These are phyloP conservation scores for Uloborus plumipes DNA, from an alignment of 2,888 invertebrate species.

Conservation along the genomic window DNA sequence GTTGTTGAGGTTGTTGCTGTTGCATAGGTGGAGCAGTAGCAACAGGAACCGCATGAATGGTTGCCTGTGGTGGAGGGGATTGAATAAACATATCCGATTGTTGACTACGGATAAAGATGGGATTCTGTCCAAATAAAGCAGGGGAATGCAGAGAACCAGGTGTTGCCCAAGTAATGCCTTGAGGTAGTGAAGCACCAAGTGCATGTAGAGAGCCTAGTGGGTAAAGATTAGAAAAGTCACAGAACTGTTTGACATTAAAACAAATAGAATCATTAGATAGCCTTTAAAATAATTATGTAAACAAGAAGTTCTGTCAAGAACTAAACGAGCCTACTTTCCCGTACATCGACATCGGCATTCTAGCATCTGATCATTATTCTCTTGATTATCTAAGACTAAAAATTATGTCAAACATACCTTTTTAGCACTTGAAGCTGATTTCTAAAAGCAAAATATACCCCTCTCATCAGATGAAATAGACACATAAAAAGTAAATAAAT, in stretches of 20 bases:
- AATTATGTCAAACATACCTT: too few relatives aligned
- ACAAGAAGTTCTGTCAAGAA: too few relatives aligned
- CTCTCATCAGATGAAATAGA: too few relatives aligned
- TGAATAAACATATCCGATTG: constrained; percentile 89
- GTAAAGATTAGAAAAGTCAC: background rate
- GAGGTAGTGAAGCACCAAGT: constrained; percentile 75
- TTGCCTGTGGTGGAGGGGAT: constrained; percentile 75
- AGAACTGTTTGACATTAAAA: background rate
- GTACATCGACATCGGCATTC: too few relatives aligned
- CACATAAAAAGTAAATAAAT: too few relatives aligned
- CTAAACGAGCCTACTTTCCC: too few relatives aligned
- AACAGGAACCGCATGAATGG: constrained; percentile 62
- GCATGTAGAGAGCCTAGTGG: constrained; percentile 63
- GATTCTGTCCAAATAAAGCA: constrained; percentile 81
- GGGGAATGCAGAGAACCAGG: constrained; percentile 76
- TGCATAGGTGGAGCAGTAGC: constrained; percentile 43
- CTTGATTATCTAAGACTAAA: too few relatives aligned
- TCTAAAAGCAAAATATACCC: too few relatives aligned
- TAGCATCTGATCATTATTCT: too few relatives aligned
- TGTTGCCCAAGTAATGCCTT: constrained; percentile 80
- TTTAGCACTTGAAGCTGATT: too few relatives aligned
- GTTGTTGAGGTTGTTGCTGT: constrained; percentile 71
- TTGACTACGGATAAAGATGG: constrained; percentile 83
- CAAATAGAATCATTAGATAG: background rate
- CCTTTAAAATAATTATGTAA: too few relatives aligned